Base-by-base conservation (phyloP, 2,888 invertebrate species). In the Meiosimyza decipiens region DNA sequence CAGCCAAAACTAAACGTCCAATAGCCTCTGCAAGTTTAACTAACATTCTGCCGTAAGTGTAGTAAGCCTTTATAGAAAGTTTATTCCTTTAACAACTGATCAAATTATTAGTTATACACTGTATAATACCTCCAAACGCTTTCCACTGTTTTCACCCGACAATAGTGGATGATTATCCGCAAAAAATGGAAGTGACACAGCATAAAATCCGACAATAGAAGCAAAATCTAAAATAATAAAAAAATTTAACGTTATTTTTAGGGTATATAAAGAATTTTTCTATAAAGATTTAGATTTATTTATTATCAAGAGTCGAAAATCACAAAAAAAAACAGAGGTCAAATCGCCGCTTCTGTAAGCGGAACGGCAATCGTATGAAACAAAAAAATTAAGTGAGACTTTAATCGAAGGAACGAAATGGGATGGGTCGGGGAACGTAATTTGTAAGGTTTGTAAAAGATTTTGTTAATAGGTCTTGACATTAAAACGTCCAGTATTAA, bases 1-100 rank as follows among this genome's bases (percentile, higher is more conserved):
- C 98, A 1, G 99, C 98, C 77, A 98, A 88, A 2, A 99, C 97
- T 63, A 99, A 89, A 55, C 99, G 91, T 0, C 99, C 99, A 80
- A 99, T 96, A 4, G 99, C 98, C 87, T 98, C 98, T 4, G 99
- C 98, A 89, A 99, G 90, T 83, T 98, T 97, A n/a, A 87, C 83
- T 77, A 87, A 75, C 87, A 87, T 87, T 54, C 99, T 91, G 0
- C 99, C 99, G 88, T 95, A 97, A 18, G 96, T 96, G 88, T 99
- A 99, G 86, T 99, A 99, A 79, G 94, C 92, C 93, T 94, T 84
- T 54, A 51, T 1, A 59, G 65, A 62, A 57, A 13, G 51, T 51
- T 6, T 15, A 54, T 28, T 4, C 15, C 1, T 18, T 66, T 6
- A 54, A 22, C 15, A 22, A 15, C n/a, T n/a, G 13, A 16, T 50